phyloP scores from a whole-genome alignment of 2,113 vertebrate genomes.

The Scatophagus argus region DNA sequence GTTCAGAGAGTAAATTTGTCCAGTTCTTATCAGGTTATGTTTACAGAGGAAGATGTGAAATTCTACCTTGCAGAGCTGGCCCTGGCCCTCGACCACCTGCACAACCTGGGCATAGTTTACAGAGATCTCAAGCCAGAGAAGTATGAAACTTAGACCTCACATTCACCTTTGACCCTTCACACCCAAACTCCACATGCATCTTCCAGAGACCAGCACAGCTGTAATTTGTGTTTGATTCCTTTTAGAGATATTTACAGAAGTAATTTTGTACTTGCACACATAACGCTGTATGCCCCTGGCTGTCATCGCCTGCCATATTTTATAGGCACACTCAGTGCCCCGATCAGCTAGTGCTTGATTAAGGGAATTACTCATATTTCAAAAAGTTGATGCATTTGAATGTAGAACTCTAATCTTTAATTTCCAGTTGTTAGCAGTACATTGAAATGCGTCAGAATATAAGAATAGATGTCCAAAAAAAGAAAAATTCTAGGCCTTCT shows the following conservation, averaged over 20 bases:
- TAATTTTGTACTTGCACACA: background rate
- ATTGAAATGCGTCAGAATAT: background rate
- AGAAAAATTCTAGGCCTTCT: no score
- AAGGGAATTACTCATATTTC: background rate
- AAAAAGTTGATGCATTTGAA: background rate
- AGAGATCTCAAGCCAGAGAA: conserved; percentile 99
- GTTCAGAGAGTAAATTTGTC: conserved; percentile 95
- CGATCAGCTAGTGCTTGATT: background rate
- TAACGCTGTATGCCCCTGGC: background rate
- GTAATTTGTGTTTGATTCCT: background rate
- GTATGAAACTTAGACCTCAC: conserved; percentile 80
- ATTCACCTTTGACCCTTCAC: conserved; percentile 8
- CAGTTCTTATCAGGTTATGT: conserved; percentile 99
- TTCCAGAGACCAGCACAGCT: background rate
- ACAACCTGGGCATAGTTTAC: conserved; percentile 99
- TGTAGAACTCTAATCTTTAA: background rate
- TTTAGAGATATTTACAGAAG: background rate
- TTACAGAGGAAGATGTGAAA: conserved; percentile 99
- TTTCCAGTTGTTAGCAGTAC: background rate
- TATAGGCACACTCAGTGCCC: background rate
- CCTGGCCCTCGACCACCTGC: conserved; percentile 98
- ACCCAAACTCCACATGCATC: background rate
- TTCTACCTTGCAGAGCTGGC: conserved; percentile 99
- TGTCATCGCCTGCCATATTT: background rate
- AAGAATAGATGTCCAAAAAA: background rate